A percentile compares a stretch with the other conserved stretches of the same genome.
phyloP scores from a whole-genome alignment of 2,888 invertebrate genomes.

The Autographa pulchrina region DNA sequence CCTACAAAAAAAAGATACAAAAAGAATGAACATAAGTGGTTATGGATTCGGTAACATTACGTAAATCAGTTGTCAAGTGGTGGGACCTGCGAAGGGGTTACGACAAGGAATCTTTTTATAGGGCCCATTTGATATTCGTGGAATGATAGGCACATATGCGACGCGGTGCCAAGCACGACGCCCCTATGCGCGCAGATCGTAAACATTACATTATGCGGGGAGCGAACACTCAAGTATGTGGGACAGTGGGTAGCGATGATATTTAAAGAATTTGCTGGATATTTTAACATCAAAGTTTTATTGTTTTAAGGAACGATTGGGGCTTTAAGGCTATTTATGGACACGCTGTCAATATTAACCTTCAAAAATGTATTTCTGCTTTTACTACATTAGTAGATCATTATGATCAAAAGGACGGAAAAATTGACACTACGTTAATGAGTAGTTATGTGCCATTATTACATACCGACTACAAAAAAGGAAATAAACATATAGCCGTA shows the following conservation, averaged over 20 bases:
- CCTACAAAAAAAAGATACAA: not conserved
- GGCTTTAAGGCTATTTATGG: no score
- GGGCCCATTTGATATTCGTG: constrained; percentile 60
- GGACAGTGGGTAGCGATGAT: constrained; percentile 12
- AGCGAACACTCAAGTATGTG: constrained; percentile 2
- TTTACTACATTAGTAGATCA: no score
- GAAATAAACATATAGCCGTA: no score
- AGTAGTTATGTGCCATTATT: no score
- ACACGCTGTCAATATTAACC: no score
- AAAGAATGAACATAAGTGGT: constrained; percentile 13
- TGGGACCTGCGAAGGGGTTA: constrained; percentile 42
- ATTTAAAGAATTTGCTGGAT: constrained; percentile 10
- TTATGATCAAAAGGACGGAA: no score
- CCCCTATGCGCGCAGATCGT: constrained; percentile 40
- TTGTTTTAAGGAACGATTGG: not conserved
- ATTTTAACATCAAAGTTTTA: not conserved
- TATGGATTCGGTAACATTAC: constrained; percentile 48
- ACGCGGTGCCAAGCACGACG: constrained; percentile 58
- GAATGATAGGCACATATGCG: constrained; percentile 62
- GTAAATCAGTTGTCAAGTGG: constrained; percentile 60
- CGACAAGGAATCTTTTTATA: constrained; percentile 54
- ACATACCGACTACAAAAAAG: no score
- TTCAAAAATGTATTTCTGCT: no score
- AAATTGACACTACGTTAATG: no score
- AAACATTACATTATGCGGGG: constrained; percentile 51